Evolutionary conservation across 2,797 vertebrate species (phyloP), one percentile per base, ranked within the genome.

Genomic region (Momotus momota): DNA sequence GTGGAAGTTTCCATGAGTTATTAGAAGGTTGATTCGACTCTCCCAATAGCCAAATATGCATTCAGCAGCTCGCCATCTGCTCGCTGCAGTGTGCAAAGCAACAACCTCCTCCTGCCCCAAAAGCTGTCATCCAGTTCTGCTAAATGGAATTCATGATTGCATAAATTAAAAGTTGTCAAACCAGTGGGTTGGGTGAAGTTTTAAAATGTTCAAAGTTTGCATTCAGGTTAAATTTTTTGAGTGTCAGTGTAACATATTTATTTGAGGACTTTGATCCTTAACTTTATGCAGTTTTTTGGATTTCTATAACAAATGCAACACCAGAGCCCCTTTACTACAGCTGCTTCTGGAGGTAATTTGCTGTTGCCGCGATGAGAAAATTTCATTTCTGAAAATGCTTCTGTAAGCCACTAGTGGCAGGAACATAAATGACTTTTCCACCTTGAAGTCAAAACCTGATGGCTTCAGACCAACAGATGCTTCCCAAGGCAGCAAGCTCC

Each of bases 321-420:
- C 52, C 33, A 88, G 52, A 43, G 29, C 14, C 26, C 38, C 0
- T 4, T 70, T 33, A 14, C 33, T 69, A 7, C 49, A 71, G 38
- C 79, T 71, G 9, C 41, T 88, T 81, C 61, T 65, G 57, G 38
- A n/a, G 25, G 11, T 33, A 9, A 82, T 82, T 49, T 66, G 78
- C 65, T 71, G 62, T 25, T 41, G 29, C 38, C 31, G 12, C 2
- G 48, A 72, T 75, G 87, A 70, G 61, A 92, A 92, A 9, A 45
- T 72, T 90, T 84, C 65, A 48, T 31, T 88, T 67, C 64, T 64
- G 91, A 64, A 95, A 90, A 94, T 66, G 48, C n/a, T 60, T 46
- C 33, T 27, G 29, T 26, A 64, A 86, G 69, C 57, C 93, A 79
- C 45, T 20, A 29, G 81, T 12, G 22, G 45, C 1, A 1, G 8